These are phyloP conservation scores for Semibalanus balanoides DNA, from an alignment of 1,140 invertebrate species.

Conservation along the genomic window DNA sequence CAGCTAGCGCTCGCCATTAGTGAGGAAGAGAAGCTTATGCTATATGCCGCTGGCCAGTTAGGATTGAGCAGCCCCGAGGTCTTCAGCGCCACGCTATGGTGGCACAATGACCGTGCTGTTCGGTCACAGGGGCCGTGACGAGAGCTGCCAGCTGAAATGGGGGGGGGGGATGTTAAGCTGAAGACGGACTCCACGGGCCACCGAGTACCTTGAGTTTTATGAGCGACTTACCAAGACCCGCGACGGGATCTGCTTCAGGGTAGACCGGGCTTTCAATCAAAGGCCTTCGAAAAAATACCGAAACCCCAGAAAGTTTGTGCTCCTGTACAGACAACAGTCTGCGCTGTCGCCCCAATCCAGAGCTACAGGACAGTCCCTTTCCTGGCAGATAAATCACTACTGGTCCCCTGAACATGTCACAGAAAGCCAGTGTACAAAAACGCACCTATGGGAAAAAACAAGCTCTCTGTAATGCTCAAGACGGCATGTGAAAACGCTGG, in stretches of 20 bases:
- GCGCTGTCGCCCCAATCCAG: too few relatives aligned
- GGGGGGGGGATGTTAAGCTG: not conserved
- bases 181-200: not conserved
- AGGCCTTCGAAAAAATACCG: not conserved
- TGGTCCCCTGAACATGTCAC: not conserved
- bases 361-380: not conserved
- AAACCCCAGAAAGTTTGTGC: not conserved
- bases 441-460: not conserved
- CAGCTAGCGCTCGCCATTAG: not conserved
- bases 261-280: not conserved
- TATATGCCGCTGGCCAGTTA: not conserved
- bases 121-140: not conserved
- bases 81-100: not conserved
- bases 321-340: too few relatives aligned
- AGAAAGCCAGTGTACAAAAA: not conserved
- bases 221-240: not conserved
- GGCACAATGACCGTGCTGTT: not conserved
- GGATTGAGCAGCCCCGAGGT: not conserved
- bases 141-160: not conserved
- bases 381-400: not conserved
- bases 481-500: not conserved
- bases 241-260: not conserved
- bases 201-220: not conserved
- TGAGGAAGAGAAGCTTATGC: not conserved
- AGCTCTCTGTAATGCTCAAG: not conserved